Evolutionary conservation across 30 jellyfish, hydroid and myxozoan species (phyloP), one percentile per base, ranked within the genome.

Genomic region (Nemopilema nomurai): DNA sequence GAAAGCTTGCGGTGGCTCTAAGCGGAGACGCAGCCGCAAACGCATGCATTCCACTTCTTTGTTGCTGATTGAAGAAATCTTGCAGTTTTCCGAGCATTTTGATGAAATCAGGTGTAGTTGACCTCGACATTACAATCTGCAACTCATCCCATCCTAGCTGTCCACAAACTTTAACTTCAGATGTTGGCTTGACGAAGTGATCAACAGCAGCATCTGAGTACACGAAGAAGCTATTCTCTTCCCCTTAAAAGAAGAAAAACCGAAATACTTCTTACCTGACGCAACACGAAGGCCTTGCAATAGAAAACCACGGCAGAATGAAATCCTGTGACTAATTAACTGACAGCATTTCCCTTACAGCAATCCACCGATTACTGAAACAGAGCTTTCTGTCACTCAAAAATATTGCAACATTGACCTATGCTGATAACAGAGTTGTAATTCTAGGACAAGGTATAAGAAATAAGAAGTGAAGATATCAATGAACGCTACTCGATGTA

Each of bases 51-150:
- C 99, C 90, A 30, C 99, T 94, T 52, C 96, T 86, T 18, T 87
- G 99, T 52, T 94, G 99, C 81, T 94, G 99, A 62, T 76, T 67
- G 76, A 94, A 88, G 69, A 94, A 94, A 31, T 94, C 99, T 51
- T 89, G 92, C 52, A 94, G 92, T 71, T 90, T 94, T 0, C 90
- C 88, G 16, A 76, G 76, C 99, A 94, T 85, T 71, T 89, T 94
- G 65, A 79, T 63, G 7, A 86, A 76, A 64, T 94, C 99, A 16
- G 99, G 96, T 21, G 99, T 87, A 18, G 97, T 94, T 27, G 99
- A 94, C 52, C 97, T 74, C 25, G 97, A 94, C 94, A 94, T 90
- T 49, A 94, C 90, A 22, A 94, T 68, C 66, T 94, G 96, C 21
- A 94, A 82, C 64, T 90, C 97, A 74, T 85, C 86, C 99, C 99